Conservation (phyloP, 2,888 invertebrate genomes). For the Machimus atricapillus region DNA sequence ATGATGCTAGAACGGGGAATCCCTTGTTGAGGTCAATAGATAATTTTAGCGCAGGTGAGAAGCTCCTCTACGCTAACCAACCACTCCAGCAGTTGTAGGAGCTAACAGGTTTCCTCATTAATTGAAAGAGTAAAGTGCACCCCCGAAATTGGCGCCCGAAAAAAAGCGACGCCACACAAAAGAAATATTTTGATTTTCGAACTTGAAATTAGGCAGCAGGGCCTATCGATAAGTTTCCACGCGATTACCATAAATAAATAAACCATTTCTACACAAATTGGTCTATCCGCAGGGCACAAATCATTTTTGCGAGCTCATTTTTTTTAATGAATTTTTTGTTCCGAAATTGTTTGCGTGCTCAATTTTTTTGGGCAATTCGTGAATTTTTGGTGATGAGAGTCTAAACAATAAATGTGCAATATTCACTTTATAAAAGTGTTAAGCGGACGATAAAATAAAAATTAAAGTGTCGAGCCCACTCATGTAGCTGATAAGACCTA, state of each 20-base stretch:
- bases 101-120: background rate
- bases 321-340: background rate
- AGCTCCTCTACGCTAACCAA: background rate
- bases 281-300: background rate
- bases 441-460: background rate
- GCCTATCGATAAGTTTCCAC: background rate
- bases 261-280: background rate
- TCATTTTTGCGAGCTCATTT: background rate
- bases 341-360: background rate
- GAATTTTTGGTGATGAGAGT: background rate
- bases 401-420: background rate
- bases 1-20: background rate
- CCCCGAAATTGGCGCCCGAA: background rate
- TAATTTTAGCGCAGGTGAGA: background rate
- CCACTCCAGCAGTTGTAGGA: background rate
- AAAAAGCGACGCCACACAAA: background rate
- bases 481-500: background rate
- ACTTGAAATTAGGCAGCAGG: background rate
- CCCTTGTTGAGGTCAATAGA: slow-evolving; percentile 12
- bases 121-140: slow-evolving; percentile 7
- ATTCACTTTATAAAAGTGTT: background rate
- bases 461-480: background rate
- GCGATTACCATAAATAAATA: slow-evolving; percentile 4
- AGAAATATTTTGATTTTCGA: background rate
- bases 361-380: background rate